Evolutionary conservation across 1,140 invertebrate species (phyloP), one percentile per base, ranked within the genome.

Genomic region (Drosophila mayri): DNA sequence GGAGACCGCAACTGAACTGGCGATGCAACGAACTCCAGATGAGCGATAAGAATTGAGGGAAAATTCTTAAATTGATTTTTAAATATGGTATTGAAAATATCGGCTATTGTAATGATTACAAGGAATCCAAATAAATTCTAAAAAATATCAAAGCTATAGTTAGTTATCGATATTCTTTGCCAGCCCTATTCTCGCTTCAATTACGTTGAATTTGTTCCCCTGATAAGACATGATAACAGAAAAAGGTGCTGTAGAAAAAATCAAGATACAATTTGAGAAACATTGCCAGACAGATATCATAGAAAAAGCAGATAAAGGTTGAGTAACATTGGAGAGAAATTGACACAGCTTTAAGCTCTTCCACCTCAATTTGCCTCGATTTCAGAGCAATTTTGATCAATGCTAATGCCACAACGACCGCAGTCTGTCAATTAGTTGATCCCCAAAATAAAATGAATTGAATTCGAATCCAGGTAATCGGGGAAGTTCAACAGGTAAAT

Each of bases 401-500:
- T 49, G 66, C 37, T 41, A 72, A 72, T 72, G 22, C 68, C 14
- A 12, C 12, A 20, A 9, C 25, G 12, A 72, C 66, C 63, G 66
- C 66, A 67, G 47, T 16, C 22, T 30, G 22, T 28, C 40, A 73
- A 73, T 73, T 60, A 73, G 30, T 50, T 60, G 44, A 49, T 20
- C 1, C 43, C 70, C 37, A 10, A 73, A 73, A 50, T 43, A 66
- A 28, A 41, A 18, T 20, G n/a, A 6, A 20, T 12, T 25, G 12
- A 22, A 22, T 46, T 22, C 9, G 10, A 30, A 18, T 68, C 35
- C 41, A 46, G 63, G 18, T 65, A 68, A 35, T 59, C 43, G 68
- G 68, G 70, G 70, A 73, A 60, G 30, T 72, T 73, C 44, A 30
- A 47, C 54, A 72, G 49, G 70, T 73, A 60, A 72, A 67, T 70